These are phyloP conservation scores for Indicator indicator DNA, from an alignment of 2,113 vertebrate species.

Conservation along the genomic window DNA sequence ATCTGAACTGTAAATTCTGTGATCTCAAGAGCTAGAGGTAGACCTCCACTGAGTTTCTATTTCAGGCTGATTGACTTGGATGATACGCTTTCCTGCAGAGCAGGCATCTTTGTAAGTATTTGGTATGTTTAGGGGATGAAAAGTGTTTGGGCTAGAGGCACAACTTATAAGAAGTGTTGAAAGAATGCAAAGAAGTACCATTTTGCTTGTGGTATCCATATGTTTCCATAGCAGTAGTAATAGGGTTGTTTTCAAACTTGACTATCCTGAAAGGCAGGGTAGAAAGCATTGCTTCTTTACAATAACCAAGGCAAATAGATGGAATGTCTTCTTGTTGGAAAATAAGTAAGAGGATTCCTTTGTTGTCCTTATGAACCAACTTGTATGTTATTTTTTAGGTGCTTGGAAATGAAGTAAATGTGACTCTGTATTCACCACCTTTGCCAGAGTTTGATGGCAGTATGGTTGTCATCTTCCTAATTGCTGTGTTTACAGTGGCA, in stretches of 20 bases:
- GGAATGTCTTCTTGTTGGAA: neutral
- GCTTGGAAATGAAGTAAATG: conserved; percentile 78
- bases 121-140: neutral
- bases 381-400: conserved; percentile 70
- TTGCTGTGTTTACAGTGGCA: conserved; percentile 86
- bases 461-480: conserved; percentile 88
- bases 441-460: conserved; percentile 82
- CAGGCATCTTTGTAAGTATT: neutral
- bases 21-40: neutral
- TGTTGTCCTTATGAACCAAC: neutral
- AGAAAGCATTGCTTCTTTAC: neutral
- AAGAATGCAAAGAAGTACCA: neutral
- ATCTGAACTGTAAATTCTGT: neutral
- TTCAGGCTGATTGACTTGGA: neutral
- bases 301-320: neutral
- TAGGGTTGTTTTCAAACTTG: neutral
- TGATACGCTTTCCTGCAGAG: neutral
- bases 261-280: neutral
- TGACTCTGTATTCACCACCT: conserved; percentile 84
- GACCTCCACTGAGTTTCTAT: neutral
- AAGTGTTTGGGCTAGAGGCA: neutral
- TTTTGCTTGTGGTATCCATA: neutral
- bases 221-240: neutral
- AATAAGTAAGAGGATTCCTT: neutral
- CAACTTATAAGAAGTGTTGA: neutral